phyloP scores from a whole-genome alignment of 1,140 invertebrate species.

The Gyrodactylus bullatarudis region DNA sequence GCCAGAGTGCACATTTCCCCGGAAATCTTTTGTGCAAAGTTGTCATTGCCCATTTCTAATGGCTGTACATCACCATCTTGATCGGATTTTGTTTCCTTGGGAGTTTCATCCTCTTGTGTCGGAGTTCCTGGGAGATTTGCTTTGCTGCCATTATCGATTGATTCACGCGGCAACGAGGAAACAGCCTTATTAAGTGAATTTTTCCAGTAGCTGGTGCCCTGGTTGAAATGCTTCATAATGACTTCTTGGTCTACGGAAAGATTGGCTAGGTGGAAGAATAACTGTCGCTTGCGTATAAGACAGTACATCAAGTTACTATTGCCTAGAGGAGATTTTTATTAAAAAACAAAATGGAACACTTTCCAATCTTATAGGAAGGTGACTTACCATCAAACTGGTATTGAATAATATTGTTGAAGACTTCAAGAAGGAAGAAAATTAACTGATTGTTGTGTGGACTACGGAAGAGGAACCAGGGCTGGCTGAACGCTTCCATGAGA shows the following conservation, averaged over 20 bases:
- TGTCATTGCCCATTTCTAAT: no score
- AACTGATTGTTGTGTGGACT: constrained; percentile 79
- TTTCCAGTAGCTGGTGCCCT: neutral
- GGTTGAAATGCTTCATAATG: constrained; percentile 25
- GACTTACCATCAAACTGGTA: constrained; percentile 85
- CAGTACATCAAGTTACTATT: constrained; percentile 95
- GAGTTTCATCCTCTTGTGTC: no score
- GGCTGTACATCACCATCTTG: no score
- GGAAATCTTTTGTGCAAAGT: no score
- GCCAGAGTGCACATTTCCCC: neutral
- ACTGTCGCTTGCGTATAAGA: constrained; percentile 77
- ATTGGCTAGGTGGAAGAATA: constrained; percentile 80
- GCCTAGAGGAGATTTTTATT: constrained; percentile 22
- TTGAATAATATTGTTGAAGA: constrained; percentile 98
- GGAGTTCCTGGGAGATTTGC: no score
- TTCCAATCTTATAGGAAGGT: neutral
- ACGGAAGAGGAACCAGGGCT: constrained; percentile 89
- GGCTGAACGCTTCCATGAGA: constrained; percentile 82
- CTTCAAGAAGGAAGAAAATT: constrained; percentile 86
- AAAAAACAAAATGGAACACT: constrained; percentile 7
- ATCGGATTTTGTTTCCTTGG: no score
- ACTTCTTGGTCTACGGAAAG: constrained; percentile 54
- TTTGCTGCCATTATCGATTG: no score
- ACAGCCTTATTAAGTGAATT: no score
- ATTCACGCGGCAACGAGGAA: no score